Evolutionary conservation across 2,113 vertebrate species (phyloP).

Genomic region (Gila orcuttii): DNA sequence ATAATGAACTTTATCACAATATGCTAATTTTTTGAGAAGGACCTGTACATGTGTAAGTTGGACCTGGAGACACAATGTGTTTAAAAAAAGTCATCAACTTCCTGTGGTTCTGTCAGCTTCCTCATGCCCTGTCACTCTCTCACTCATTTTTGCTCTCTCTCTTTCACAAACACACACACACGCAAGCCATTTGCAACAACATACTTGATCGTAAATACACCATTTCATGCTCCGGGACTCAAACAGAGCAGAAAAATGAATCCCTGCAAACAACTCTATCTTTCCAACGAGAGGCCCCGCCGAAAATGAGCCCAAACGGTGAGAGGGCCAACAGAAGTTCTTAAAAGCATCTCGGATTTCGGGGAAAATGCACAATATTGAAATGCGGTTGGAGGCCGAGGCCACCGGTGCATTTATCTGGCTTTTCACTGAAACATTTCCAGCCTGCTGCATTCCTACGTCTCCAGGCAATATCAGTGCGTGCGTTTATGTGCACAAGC

Average conservation of each 20-base stretch:
- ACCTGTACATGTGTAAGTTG: too few relatives aligned
- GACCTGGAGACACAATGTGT: too few relatives aligned
- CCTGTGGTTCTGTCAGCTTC: background rate
- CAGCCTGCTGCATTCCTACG: slow-evolving; percentile 24
- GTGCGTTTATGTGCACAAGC: slow-evolving; percentile 24
- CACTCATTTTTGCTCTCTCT: slow-evolving; percentile 20
- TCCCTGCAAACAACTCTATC: slow-evolving; percentile 40
- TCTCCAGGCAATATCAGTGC: slow-evolving; percentile 15
- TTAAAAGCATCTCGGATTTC: slow-evolving; percentile 41
- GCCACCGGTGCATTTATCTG: slow-evolving; percentile 38
- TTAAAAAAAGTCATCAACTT: background rate
- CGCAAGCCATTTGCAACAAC: slow-evolving; percentile 39
- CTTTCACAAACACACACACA: slow-evolving; percentile 33
- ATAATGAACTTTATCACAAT: too few relatives aligned
- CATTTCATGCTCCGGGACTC: slow-evolving; percentile 49
- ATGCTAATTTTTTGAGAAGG: too few relatives aligned
- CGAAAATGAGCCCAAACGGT: slow-evolving; percentile 30
- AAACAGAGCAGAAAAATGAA: slow-evolving; percentile 49
- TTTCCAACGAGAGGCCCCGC: background rate
- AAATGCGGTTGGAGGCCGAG: slow-evolving; percentile 40
- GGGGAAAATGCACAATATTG: slow-evolving; percentile 34
- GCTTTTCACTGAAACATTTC: slow-evolving; percentile 40
- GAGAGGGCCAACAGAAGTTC: slow-evolving; percentile 19
- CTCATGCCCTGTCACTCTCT: background rate
- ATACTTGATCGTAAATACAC: slow-evolving; percentile 25